Evolutionary conservation across 2,797 vertebrate species (phyloP).

Genomic region (Myotis findleyi): DNA sequence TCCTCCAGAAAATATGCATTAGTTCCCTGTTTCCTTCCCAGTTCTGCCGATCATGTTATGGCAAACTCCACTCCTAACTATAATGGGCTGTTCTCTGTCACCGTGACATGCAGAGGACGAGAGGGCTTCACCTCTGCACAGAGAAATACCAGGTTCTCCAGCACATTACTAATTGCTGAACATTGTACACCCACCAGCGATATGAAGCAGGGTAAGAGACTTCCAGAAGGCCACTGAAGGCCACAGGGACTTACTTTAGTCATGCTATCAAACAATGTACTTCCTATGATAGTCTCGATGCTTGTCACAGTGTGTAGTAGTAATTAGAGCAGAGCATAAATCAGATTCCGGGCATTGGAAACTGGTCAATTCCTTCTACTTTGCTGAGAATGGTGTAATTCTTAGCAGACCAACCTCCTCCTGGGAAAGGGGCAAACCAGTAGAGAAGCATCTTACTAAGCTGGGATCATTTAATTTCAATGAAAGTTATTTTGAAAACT

Average conservation of each 20-base stretch:
- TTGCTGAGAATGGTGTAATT: neutral
- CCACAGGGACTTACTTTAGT: neutral
- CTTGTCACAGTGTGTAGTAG: neutral
- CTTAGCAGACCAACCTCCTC: conserved; percentile 34
- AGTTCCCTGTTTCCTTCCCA: neutral
- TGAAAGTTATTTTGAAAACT: conserved; percentile 6
- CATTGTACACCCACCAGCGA: neutral
- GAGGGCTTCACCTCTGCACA: neutral
- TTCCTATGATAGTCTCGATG: neutral
- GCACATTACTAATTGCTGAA: neutral
- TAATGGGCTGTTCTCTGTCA: neutral
- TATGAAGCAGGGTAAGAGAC: neutral
- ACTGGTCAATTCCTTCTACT: neutral
- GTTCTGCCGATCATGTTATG: neutral
- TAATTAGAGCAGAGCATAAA: neutral
- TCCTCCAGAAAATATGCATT: neutral
- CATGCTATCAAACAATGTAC: neutral
- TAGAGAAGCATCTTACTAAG: neutral
- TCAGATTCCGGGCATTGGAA: neutral
- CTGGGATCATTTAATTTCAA: conserved; percentile 39
- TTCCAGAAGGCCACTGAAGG: neutral
- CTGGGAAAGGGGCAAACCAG: neutral
- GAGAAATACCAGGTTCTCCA: neutral
- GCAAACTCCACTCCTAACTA: neutral
- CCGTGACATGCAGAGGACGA: neutral